phyloP scores from a whole-genome alignment of 2,888 invertebrate genomes.

The Hypercompe scribonia region DNA sequence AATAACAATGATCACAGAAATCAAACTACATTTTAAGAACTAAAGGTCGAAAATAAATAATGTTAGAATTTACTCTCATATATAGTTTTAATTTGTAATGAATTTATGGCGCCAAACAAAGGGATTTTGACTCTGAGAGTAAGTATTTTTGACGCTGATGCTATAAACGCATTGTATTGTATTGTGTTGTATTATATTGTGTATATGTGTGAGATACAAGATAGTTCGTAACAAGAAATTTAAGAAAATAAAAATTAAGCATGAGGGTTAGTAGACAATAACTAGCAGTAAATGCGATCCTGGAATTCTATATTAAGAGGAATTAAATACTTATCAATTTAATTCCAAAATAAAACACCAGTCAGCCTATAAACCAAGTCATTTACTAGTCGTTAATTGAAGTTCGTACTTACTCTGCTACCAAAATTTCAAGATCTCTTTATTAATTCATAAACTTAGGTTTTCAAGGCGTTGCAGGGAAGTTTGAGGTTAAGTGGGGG shows the following conservation, averaged over 20 bases:
- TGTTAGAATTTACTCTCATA: neutral
- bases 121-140: no score
- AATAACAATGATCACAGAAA: no score
- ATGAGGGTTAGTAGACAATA: neutral
- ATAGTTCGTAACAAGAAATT: no score
- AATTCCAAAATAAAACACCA: neutral
- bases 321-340: slow-evolving; percentile 6
- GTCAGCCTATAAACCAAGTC: neutral
- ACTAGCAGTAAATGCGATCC: neutral
- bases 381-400: slow-evolving; percentile 25
- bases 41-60: slow-evolving; percentile 4
- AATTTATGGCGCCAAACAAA: no score
- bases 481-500: slow-evolving; percentile 32
- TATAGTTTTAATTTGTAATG: no score
- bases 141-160: no score
- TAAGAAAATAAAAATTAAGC: neutral
- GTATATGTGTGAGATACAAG: no score
- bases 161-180: no score
- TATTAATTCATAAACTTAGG: slow-evolving; percentile 30
- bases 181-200: no score
- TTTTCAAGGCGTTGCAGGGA: slow-evolving; percentile 24
- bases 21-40: no score
- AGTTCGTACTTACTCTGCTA: slow-evolving; percentile 47
- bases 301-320: neutral
- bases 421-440: slow-evolving; percentile 34